Evolutionary conservation across 2,797 vertebrate species (phyloP).

Genomic region (Lithobates pipiens): DNA sequence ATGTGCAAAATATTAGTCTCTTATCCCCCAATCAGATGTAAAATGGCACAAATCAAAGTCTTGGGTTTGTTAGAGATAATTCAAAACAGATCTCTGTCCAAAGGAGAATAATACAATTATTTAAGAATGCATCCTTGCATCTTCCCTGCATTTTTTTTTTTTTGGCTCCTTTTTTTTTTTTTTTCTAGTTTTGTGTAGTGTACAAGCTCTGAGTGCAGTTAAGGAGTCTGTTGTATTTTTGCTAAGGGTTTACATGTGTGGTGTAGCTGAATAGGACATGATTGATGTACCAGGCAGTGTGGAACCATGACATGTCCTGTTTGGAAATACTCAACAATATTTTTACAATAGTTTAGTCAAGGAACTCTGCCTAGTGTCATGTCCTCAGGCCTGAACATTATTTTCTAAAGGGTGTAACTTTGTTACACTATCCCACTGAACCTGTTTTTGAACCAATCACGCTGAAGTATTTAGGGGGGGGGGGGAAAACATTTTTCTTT

Average conservation of each 20-base stretch:
- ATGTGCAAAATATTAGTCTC: conserved; percentile 30
- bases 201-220: neutral
- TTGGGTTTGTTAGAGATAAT: conserved; percentile 45
- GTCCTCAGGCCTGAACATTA: neutral
- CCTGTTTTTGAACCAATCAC: neutral
- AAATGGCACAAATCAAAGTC: conserved; percentile 33
- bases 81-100: conserved; percentile 17
- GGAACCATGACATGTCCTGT: neutral
- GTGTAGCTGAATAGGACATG: neutral
- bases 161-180: neutral
- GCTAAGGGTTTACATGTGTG: conserved; percentile 1
- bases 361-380: neutral
- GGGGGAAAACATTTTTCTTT: no score
- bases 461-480: no score
- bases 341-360: neutral
- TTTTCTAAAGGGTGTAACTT: neutral
- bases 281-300: conserved; percentile 16
- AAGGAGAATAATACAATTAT: conserved; percentile 34
- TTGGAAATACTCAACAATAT: neutral
- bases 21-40: conserved; percentile 45
- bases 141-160: neutral
- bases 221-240: neutral
- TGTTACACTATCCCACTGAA: neutral
- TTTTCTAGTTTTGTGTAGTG: neutral
- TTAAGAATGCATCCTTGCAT: conserved; percentile 15